These are phyloP conservation scores for Microplitis deprimator DNA, from an alignment of 2,888 invertebrate genomes.

Conservation along the genomic window DNA sequence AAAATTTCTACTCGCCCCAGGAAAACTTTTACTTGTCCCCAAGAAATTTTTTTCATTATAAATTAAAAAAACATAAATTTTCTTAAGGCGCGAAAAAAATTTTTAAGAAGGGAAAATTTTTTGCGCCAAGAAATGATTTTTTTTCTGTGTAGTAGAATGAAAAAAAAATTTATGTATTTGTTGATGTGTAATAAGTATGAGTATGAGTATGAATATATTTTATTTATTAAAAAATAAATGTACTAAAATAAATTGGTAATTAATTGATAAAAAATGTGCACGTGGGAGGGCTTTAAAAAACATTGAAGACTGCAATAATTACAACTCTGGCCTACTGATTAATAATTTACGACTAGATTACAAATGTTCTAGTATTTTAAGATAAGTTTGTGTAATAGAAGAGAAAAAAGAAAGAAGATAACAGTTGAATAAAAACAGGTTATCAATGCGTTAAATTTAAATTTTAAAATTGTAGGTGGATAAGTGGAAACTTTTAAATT, in stretches of 20 bases:
- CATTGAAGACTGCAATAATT: constrained; percentile 67
- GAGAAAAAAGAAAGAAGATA: not conserved
- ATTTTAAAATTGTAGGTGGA: too few relatives aligned
- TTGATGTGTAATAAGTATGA: not conserved
- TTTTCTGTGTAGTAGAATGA: not conserved
- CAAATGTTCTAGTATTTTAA: not conserved
- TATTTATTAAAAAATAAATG: constrained; percentile 12
- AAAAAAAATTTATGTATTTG: not conserved
- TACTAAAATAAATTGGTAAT: constrained; percentile 26
- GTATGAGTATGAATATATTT: not conserved
- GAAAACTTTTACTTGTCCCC: too few relatives aligned
- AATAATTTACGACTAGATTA: not conserved
- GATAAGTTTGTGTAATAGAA: not conserved
- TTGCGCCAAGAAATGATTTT: not conserved
- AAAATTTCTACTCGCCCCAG: too few relatives aligned
- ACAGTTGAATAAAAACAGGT: constrained; percentile 38
- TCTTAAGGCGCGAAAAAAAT: too few relatives aligned
- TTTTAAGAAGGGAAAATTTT: too few relatives aligned
- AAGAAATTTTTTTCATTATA: too few relatives aligned
- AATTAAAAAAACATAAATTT: too few relatives aligned
- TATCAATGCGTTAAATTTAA: too few relatives aligned
- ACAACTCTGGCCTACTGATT: constrained; percentile 65
- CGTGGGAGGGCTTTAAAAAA: constrained; percentile 51
- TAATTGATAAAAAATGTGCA: constrained; percentile 16
- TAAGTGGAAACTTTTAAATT: too few relatives aligned